Base-by-base conservation (phyloP, 2,113 vertebrate species). In the Hemichromis elongatus region DNA sequence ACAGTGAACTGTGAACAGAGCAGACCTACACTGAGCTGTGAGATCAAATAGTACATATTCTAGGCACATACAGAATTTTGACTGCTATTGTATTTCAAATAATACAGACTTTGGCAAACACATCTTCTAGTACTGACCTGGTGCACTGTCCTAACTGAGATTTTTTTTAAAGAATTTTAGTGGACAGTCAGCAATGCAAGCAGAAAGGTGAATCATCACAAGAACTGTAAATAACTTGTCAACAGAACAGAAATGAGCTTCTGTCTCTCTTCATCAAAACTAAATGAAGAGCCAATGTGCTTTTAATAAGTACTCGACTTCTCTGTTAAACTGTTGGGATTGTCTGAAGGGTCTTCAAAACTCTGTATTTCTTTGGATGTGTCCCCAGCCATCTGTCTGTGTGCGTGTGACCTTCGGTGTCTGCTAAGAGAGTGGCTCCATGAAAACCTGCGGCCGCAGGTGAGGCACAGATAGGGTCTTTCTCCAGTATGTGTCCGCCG, bases 341-440 rank as follows among this genome's bases (percentile, higher is more conserved):
- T 86, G 7, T 78, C 78, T 26, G 87, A 75, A 19, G 79, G 19
- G 37, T 16, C 83, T 82, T 86, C 88, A 12, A 84, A 85, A 79
- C 66, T 26, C 12, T 24, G 7, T 1, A 6, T 28, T 30, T 88
- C 90, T 84, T 93, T 85, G 1, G 85, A 8, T 4, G 55, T 10
- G 7, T 90, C 90, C 54, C 33, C 33, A 2, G 81, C 47, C 92
- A 86, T 87, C 84, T 92, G 90, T 66, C 37, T 86, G 79, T 93
- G 90, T 8, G 80, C 4, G 12, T 94, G 94, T 8, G 92, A 88
- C 83, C 92, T 91, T 42, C 83, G 84, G 83, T 95, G 94, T 85
- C 94, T 83, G 63, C 92, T 94, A 0, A 95, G 87, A 10, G 90
- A 94, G 52, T 94, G 94, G 56, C 94, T 95, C 94, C 94, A 95